These are phyloP conservation scores for Paelopatides confundens DNA, from an alignment of 53 echinoderm and acorn worm species.

Conservation along the genomic window DNA sequence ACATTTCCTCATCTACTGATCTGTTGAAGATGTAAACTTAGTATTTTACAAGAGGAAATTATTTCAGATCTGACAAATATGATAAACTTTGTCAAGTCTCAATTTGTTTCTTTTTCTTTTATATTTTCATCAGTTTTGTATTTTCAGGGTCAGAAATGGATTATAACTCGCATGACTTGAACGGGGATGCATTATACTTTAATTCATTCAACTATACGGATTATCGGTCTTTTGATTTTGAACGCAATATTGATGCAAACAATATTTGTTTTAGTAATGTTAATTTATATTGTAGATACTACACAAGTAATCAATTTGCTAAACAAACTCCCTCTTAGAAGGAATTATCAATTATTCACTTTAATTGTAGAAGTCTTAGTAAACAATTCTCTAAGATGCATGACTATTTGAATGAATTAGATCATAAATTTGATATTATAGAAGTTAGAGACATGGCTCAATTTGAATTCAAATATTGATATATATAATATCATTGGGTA, in stretches of 20 bases:
- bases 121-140: neutral
- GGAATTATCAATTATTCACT: conserved; percentile 6
- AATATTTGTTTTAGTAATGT: conserved; percentile 28
- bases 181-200: neutral
- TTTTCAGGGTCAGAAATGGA: neutral
- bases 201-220: conserved; percentile 18
- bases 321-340: neutral
- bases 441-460: neutral
- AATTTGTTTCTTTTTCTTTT: neutral
- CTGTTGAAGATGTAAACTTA: neutral
- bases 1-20: neutral
- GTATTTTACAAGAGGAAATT: neutral
- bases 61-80: too few relatives aligned
- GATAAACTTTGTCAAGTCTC: too few relatives aligned
- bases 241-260: neutral
- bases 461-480: neutral
- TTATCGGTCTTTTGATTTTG: conserved; percentile 15
- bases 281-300: conserved; percentile 20
- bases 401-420: conserved; percentile 1
- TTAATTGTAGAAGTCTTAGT: conserved; percentile 33
- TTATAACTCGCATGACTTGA: neutral
- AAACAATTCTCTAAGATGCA: neutral
- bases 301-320: neutral
- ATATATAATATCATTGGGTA: neutral
- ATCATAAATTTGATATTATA: conserved; percentile 20